Evolutionary conservation across 2,113 vertebrate genomes (phyloP).

Genomic region (Castor canadensis): DNA sequence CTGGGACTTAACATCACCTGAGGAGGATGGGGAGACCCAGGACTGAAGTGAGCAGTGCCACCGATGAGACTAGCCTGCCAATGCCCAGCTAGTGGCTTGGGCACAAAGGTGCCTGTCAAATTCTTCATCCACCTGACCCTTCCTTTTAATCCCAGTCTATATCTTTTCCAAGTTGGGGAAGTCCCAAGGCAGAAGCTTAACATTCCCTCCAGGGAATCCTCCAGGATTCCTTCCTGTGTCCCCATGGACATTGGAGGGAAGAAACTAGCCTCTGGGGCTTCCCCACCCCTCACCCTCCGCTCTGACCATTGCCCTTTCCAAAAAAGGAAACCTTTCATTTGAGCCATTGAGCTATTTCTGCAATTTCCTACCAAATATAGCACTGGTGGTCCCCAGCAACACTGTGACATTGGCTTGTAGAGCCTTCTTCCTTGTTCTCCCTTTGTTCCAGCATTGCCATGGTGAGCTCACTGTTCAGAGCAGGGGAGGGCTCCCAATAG

Average conservation of each 20-base stretch:
- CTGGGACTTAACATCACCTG: constrained; percentile 54
- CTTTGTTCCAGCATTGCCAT: constrained; percentile 71
- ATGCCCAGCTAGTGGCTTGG: constrained; percentile 49
- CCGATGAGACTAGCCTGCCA: constrained; percentile 28
- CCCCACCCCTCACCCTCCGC: neutral
- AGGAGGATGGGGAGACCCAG: neutral
- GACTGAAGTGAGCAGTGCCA: neutral
- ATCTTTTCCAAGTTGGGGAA: constrained; percentile 60
- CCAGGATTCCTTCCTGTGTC: constrained; percentile 38
- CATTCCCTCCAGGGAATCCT: constrained; percentile 55
- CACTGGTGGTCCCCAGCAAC: constrained; percentile 34
- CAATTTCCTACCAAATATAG: constrained; percentile 45
- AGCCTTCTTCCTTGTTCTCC: constrained; percentile 67
- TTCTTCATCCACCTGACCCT: constrained; percentile 48
- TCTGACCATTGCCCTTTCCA: neutral
- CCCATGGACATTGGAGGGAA: constrained; percentile 38
- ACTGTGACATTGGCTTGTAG: constrained; percentile 67
- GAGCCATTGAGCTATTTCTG: constrained; percentile 60
- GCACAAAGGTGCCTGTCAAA: constrained; percentile 21
- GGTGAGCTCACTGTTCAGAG: constrained; percentile 72
- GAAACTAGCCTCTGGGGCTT: constrained; percentile 49
- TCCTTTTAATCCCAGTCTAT: constrained; percentile 17
- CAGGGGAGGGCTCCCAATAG: constrained; percentile 14
- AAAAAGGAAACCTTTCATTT: constrained; percentile 67
- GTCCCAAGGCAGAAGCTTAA: neutral